phyloP scores from a whole-genome alignment of 2,113 vertebrate genomes.

The Crypturellus undulatus region DNA sequence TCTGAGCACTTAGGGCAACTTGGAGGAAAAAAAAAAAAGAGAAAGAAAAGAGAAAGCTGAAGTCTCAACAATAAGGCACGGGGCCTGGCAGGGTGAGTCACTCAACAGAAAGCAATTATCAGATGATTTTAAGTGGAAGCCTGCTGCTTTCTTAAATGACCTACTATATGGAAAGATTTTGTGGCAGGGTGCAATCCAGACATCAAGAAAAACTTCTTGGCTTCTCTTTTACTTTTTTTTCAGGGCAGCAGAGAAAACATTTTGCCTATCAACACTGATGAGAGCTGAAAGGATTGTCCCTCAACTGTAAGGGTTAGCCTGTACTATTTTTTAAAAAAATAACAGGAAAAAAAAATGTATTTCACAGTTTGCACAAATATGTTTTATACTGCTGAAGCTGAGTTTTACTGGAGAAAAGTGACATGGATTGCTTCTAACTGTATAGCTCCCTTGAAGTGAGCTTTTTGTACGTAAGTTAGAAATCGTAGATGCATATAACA shows the following conservation, averaged over 20 bases:
- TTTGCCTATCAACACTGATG: background rate
- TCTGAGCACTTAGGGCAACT: constrained; percentile 6
- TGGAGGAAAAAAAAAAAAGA: constrained; percentile 35
- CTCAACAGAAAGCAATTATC: constrained; percentile 57
- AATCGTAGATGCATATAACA: background rate
- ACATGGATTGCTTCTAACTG: background rate
- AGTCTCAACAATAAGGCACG: constrained; percentile 18
- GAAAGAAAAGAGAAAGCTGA: constrained; percentile 25
- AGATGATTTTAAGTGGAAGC: constrained; percentile 39
- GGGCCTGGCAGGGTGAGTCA: constrained; percentile 25
- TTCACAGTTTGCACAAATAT: background rate
- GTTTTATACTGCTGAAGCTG: background rate
- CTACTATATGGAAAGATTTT: constrained; percentile 13
- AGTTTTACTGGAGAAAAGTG: background rate
- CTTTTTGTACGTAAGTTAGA: background rate
- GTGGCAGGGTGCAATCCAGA: background rate
- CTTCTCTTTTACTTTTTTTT: constrained; percentile 28
- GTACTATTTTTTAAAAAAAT: background rate
- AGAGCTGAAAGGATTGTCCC: background rate
- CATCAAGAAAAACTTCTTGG: background rate
- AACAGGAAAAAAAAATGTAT: background rate
- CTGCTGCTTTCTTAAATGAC: constrained; percentile 55
- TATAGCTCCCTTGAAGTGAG: background rate
- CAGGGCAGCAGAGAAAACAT: background rate
- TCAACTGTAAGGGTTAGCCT: background rate